A percentile compares a stretch with the other conserved stretches of the same genome.
Evolutionary conservation across 23 tunicate species (phyloP).

Genomic region (Styela plicata): DNA sequence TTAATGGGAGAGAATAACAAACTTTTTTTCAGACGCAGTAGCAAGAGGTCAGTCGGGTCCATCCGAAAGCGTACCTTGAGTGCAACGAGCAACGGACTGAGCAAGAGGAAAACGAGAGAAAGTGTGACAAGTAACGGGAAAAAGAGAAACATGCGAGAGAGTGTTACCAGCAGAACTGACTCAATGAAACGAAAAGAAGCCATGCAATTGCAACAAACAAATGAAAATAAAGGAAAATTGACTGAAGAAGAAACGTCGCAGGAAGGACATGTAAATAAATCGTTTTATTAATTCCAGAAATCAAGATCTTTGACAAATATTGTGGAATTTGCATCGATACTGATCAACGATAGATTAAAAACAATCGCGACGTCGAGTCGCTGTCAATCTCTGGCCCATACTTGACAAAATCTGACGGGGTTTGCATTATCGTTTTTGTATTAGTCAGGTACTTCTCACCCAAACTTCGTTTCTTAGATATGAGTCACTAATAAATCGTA

Average conservation of each 20-base stretch:
- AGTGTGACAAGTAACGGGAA: background rate
- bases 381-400: no score
- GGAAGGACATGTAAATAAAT: conserved; percentile 27
- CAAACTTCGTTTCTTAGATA: no score
- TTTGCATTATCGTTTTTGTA: no score
- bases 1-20: no score
- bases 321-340: no score
- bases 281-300: no score
- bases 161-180: conserved; percentile 4
- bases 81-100: background rate
- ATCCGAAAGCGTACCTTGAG: background rate
- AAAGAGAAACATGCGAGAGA: conserved; percentile 19
- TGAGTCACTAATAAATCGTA: no score
- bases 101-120: background rate
- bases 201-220: background rate
- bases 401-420: no score
- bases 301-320: no score
- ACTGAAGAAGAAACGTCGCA: conserved; percentile 57
- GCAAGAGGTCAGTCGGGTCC: conserved; percentile 2
- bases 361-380: no score
- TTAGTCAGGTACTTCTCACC: no score
- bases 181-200: background rate
- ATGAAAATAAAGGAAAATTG: conserved; percentile 51
- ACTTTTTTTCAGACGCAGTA: background rate
- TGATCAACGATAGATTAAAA: no score